Evolutionary conservation across 2,797 vertebrate species (phyloP).

Genomic region (Gastrophryne carolinensis): DNA sequence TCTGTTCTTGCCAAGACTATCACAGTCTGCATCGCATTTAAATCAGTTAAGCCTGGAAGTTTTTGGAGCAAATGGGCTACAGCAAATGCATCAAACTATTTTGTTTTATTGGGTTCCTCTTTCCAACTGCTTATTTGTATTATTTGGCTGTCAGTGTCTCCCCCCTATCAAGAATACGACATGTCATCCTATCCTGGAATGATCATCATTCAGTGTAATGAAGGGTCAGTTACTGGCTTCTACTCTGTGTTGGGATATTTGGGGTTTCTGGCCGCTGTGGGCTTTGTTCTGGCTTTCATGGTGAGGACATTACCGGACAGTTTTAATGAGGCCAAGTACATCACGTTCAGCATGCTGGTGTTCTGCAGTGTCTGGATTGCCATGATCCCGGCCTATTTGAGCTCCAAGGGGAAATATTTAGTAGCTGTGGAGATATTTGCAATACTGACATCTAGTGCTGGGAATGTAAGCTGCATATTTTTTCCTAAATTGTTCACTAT

Average conservation of each 20-base stretch:
- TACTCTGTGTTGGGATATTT: background rate
- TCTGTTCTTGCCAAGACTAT: background rate
- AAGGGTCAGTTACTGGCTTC: constrained; percentile 6
- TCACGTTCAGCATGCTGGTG: constrained; percentile 36
- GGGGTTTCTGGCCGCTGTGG: background rate
- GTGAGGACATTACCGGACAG: background rate
- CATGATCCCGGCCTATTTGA: constrained; percentile 22
- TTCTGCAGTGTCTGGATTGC: constrained; percentile 6
- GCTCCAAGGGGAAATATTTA: constrained; percentile 5
- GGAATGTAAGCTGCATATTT: background rate
- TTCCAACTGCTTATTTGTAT: background rate
- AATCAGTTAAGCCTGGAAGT: background rate
- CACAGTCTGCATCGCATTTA: background rate
- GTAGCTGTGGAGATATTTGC: constrained; percentile 35
- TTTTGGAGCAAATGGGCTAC: background rate
- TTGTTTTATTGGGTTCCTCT: background rate
- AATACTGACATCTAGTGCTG: constrained; percentile 22
- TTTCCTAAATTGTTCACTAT: too few relatives aligned
- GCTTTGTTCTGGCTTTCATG: background rate
- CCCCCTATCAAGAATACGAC: constrained; percentile 12
- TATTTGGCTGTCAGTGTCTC: background rate
- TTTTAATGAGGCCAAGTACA: constrained; percentile 17
- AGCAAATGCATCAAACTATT: background rate
- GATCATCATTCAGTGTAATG: background rate
- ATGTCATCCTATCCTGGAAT: background rate